Base-by-base conservation (phyloP, 2,888 invertebrate species). In the Drosophila basisetae region DNA sequence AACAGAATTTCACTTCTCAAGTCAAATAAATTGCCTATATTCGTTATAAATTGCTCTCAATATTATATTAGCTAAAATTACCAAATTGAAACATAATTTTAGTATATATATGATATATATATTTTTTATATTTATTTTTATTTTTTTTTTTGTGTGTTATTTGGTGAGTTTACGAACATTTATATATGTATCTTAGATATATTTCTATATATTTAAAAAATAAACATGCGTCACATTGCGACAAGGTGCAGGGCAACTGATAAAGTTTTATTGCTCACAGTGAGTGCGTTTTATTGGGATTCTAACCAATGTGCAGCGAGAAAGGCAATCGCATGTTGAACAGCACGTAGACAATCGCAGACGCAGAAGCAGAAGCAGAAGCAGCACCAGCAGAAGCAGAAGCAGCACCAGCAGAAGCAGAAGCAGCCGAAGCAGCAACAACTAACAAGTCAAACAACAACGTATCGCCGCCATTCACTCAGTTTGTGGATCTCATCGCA, bases 291-390 rank as follows among this genome's bases (percentile, higher is more conserved):
- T 47, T 16, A 62, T 37, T 68, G 53, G 41, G 37, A 62, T 68
- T 47, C 65, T 31, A 10, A 37, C 76, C 76, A 79, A 61, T 76
- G 76, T 79, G 61, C 79, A 70, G 13, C 43, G 25, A 18, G 41
- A 35, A 7, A 5, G 33, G 11, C 50, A 54, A 25, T 47, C 58
- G 63, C 79, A 73, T 79, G 79, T 73, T 55, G 35, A 53, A 55
- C 33, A 59, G 79, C 80, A 79, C 79, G 80, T 79, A 80, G 70
- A 65, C 80, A 80, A 80, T 30, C 52, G 65, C 69, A 78, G 60
- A 67, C 22, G 22, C 69, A 63, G 41, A 65, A 63, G 68, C 49
- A n/a, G n/a, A 2, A 2, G n/a, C 61, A 63, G 64, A 41, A n/a
- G n/a, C 5, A 43, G n/a, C 39, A 39, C 10, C 41, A 43, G 11